Base-by-base conservation (phyloP, 1,140 invertebrate species). In the Dendroctonus valens region DNA sequence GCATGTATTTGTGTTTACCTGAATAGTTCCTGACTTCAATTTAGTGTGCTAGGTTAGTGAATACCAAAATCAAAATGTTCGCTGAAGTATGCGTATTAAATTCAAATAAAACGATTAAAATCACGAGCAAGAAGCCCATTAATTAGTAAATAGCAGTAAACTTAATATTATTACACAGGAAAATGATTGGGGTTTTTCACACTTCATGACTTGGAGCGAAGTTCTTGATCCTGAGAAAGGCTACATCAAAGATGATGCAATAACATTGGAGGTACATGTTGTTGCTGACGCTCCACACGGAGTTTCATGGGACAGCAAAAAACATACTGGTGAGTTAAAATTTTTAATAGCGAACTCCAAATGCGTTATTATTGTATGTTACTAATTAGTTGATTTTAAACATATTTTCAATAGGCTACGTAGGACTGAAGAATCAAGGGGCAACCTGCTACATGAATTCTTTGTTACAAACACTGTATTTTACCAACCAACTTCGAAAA, bases 361-460 rank as follows among this genome's bases (percentile, higher is more conserved):
- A 2, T 2, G 12, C 9, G 2, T 11, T 11, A 46, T 2, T 12
- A 46, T 46, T 2, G 42, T 9, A 3, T 46, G 5, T 3, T 46
- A 46, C 5, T 5, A 11, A 12, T 9, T 46, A 11, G 44, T 48
- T 7, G 46, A 48, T 8, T 11, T 48, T 48, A 46, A 11, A 48
- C 46, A 14, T 48, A 41, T 52, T 62, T 51, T 55, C 49, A 11
- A 40, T 60, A 76, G 75, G 98, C 58, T 99, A 90, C 85, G 97
- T 99, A 70, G 86, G 97, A 54, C 83, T 99, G n/a, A 99, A 98
- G 80, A 99, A 99, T 82, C 97, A 99, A 84, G 97, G 97, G 63
- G 98, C 98, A 58, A 99, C 98, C 8, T 99, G 98, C 82, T 99
- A 99, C 77, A 99, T 99, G 98, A 99, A 99, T 77, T 99, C 97